Evolutionary conservation across 1,140 invertebrate species (phyloP), one percentile per base, ranked within the genome.

Genomic region (Idris sp.): DNA sequence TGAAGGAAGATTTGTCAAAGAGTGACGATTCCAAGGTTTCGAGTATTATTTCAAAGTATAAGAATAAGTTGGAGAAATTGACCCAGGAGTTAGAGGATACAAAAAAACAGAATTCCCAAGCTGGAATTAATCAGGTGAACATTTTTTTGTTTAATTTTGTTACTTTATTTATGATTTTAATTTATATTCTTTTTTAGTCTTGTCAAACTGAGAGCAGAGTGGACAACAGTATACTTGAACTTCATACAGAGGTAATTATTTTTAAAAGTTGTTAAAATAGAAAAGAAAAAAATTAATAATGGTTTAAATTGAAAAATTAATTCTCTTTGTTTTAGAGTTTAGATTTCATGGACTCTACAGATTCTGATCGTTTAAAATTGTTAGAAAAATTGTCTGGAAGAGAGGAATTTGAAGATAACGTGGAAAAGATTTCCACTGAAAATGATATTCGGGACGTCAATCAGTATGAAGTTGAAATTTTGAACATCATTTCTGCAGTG

Each of bases 21-120:
- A 4, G 6, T 40, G 41, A 58, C 0, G 49, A 59, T n/a, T 10
- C 41, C 16, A 65, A 40, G 28, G 26, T 41, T 8, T 10, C 35
- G 0, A 19, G 18, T 15, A 58, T 68, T 9, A 51, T 71, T 14
- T 11, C 44, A 0, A 48, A 44, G 10, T 89, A 90, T 53, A 81
- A 89, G 22, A 86, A 85, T 8, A 83, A 87, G 58, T 73, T 91
- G 1, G 84, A 85, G 25, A 81, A 67, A 0, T 67, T 84, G 9
- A 86, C 89, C 13, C 82, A 83, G 13, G 80, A 87, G n/a, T 65
- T 91, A n/a, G 79, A 81, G 1, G 80, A 88, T 0, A 62, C 89
- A 3, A 87, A 89, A 22, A 84, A 87, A 49, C 87, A 89, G 11
- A 59, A 40, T 6, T 26, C 75, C 8, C 33, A 78, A 9, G 49